phyloP scores from a whole-genome alignment of 92 coral and sea anemone genomes.

The Palythoa caribaeorum region DNA sequence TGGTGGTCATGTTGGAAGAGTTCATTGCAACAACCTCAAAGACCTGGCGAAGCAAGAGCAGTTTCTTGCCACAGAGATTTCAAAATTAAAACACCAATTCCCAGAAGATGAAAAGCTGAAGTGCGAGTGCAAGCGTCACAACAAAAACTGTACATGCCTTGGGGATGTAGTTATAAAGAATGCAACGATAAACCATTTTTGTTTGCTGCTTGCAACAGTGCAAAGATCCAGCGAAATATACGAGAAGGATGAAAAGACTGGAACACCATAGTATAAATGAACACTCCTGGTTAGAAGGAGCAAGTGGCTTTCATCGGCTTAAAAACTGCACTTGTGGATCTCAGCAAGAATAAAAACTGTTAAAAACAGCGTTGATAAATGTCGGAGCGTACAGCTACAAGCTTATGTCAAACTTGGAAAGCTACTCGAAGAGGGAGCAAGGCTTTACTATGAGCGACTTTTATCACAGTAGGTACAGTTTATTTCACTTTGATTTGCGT shows the following conservation, averaged over 20 bases:
- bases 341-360: constrained; percentile 3
- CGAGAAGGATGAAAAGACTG: too few species aligned
- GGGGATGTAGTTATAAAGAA: constrained; percentile 29
- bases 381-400: background rate
- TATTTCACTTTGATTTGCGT: background rate
- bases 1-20: constrained; percentile 69
- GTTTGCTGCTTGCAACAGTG: too few species aligned
- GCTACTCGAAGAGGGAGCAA: background rate
- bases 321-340: too few species aligned
- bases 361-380: background rate
- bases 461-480: background rate
- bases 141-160: constrained; percentile 52
- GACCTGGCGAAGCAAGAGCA: constrained; percentile 28
- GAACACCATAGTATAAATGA: too few species aligned
- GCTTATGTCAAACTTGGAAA: constrained; percentile 1
- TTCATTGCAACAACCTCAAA: constrained; percentile 26
- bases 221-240: too few species aligned
- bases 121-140: constrained; percentile 63
- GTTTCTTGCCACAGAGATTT: background rate
- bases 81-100: background rate
- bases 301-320: too few species aligned
- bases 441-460: background rate
- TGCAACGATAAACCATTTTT: too few species aligned
- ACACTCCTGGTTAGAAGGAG: too few species aligned
- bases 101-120: constrained; percentile 43